phyloP scores from a whole-genome alignment of 2,888 invertebrate species.

The Ectemnius lituratus region DNA sequence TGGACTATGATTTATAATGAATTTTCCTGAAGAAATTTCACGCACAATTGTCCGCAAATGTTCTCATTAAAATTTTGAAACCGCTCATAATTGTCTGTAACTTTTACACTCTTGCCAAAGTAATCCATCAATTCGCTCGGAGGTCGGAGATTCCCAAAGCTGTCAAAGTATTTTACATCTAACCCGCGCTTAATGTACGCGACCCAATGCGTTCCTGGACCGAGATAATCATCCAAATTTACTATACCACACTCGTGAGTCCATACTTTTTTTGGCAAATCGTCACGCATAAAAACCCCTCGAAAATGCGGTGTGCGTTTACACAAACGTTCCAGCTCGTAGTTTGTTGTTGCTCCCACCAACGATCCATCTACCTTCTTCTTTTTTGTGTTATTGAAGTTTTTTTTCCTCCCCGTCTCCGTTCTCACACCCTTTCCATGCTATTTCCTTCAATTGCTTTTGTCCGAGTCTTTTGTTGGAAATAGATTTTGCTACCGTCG shows the following conservation, averaged over 20 bases:
- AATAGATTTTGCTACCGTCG: too few species aligned
- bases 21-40: neutral
- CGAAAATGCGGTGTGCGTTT: neutral
- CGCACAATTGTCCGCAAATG: neutral
- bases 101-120: neutral
- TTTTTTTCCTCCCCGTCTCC: too few species aligned
- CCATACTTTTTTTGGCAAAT: neutral
- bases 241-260: neutral
- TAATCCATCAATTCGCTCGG: neutral
- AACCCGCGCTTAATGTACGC: neutral
- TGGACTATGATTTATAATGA: too few species aligned
- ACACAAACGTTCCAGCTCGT: neutral
- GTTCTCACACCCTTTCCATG: too few species aligned
- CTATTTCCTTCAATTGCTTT: too few species aligned
- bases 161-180: constrained; percentile 1
- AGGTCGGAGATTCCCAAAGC: constrained; percentile 13
- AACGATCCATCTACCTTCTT: too few species aligned
- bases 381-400: too few species aligned
- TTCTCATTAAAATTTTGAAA: neutral
- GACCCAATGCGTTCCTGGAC: neutral
- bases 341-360: neutral
- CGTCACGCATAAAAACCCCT: neutral
- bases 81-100: neutral
- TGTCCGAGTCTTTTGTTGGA: too few species aligned
- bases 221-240: neutral